These are phyloP conservation scores for Platichthys stellatus DNA, from an alignment of 2,113 vertebrate species.

Conservation along the genomic window DNA sequence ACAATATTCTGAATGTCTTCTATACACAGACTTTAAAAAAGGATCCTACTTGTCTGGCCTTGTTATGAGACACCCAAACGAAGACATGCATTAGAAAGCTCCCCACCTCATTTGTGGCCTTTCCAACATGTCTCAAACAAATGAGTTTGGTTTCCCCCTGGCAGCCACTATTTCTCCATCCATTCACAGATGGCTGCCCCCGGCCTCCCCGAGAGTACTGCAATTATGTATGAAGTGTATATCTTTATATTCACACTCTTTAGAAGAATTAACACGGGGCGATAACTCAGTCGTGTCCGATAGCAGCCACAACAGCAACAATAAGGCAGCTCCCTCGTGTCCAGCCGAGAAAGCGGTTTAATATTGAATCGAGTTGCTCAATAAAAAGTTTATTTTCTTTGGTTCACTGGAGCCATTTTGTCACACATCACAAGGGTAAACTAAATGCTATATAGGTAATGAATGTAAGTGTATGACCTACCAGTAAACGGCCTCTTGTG, in stretches of 20 bases:
- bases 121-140: conserved; percentile 58
- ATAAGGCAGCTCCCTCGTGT: conserved; percentile 12
- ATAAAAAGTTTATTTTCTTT: conserved; percentile 27
- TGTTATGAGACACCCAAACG: conserved; percentile 37
- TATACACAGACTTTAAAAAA: background rate
- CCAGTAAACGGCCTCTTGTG: conserved; percentile 35
- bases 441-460: conserved; percentile 8
- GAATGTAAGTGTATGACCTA: conserved; percentile 25
- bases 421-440: conserved; percentile 10
- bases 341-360: conserved; percentile 15
- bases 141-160: conserved; percentile 20
- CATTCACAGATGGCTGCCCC: conserved; percentile 72
- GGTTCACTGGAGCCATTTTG: conserved; percentile 34
- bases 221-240: conserved; percentile 69
- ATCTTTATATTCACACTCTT: conserved; percentile 58
- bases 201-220: conserved; percentile 63
- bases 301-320: conserved; percentile 31
- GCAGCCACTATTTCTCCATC: conserved; percentile 68
- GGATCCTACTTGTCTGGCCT: conserved; percentile 17
- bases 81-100: conserved; percentile 26
- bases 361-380: conserved; percentile 15
- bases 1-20: conserved; percentile 4
- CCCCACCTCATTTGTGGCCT: conserved; percentile 22
- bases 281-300: conserved; percentile 47
- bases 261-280: conserved; percentile 54